phyloP scores from a whole-genome alignment of 1,140 invertebrate species.

The Solen grandis region DNA sequence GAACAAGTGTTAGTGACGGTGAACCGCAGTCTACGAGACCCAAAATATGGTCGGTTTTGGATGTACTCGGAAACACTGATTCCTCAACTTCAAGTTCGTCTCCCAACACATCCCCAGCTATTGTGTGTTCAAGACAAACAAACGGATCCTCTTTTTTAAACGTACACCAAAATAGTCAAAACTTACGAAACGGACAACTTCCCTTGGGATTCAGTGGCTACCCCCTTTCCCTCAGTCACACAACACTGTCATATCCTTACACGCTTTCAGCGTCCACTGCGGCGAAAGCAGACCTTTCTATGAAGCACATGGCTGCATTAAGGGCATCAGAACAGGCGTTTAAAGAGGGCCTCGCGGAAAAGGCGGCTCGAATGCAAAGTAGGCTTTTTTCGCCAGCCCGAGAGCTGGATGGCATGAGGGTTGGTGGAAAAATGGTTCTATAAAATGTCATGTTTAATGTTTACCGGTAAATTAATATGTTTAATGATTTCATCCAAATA shows the following conservation, averaged over 20 bases:
- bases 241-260: slow-evolving; percentile 72
- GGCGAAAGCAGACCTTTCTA: slow-evolving; percentile 57
- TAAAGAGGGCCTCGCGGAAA: slow-evolving; percentile 55
- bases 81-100: slow-evolving; percentile 12
- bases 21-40: slow-evolving; percentile 7
- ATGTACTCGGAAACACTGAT: slow-evolving; percentile 46
- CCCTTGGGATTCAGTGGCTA: slow-evolving; percentile 52
- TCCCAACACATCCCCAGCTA: slow-evolving; percentile 22
- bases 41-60: slow-evolving; percentile 55
- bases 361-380: slow-evolving; percentile 45
- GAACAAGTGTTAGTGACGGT: not conserved
- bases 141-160: slow-evolving; percentile 46
- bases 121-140: slow-evolving; percentile 48
- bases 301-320: slow-evolving; percentile 46
- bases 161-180: slow-evolving; percentile 33
- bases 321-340: slow-evolving; percentile 46
- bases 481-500: no score
- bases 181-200: slow-evolving; percentile 28
- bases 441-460: not conserved
- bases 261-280: slow-evolving; percentile 64
- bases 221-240: slow-evolving; percentile 68
- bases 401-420: slow-evolving; percentile 49
- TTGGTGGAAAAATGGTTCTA: slow-evolving; percentile 49
- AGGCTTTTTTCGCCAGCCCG: slow-evolving; percentile 49
- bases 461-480: slow-evolving; percentile 10